Evolutionary conservation across 2,888 invertebrate genomes (phyloP), one percentile per base, ranked within the genome.

Genomic region (Aphidoletes aphidimyza): DNA sequence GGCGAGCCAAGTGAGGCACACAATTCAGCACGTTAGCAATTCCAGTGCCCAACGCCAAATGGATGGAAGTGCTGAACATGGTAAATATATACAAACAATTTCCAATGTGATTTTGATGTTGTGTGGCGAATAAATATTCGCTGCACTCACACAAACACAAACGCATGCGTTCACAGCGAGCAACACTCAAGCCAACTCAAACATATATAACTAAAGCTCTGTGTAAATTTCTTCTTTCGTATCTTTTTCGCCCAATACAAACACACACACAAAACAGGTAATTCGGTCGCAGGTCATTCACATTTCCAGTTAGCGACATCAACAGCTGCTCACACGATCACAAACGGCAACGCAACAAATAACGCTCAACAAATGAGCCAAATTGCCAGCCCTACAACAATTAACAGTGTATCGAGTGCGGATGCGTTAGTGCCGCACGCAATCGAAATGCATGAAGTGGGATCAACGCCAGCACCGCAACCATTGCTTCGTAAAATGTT

Each of bases 301-400:
- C 81, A 81, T 83, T 45, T 83, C 39, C 39, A 83, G 83, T 30
- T 14, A 26, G n/a, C 22, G 26, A 39, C 39, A 45, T 6, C 83
- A 45, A 45, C 39, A 26, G 45, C 83, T 26, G 45, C 45, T 45
- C 42, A 59, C 22, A 36, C 19, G 37, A 81, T 37, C 81, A 81
- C 26, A 17, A 37, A 37, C 37, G 81, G 54, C 30, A 39, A 86
- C 86, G 85, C n/a, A n/a, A n/a, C n/a, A n/a, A n/a, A n/a, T n/a
- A n/a, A n/a, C n/a, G n/a, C n/a, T n/a, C n/a, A n/a, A n/a, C n/a
- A n/a, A n/a, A 85, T 83, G 84, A 81, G 45, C 54, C 26, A 85
- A 85, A 85, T 26, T 54, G 26, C 69, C 81, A 81, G 81, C 37
- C 81, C 22, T n/a, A 11, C 22, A 2, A n/a, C 81, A 81, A 81